A percentile compares a stretch with the other conserved stretches of the same genome.
phyloP scores from a whole-genome alignment of 2,888 invertebrate species.

The Agapostemon virescens region DNA sequence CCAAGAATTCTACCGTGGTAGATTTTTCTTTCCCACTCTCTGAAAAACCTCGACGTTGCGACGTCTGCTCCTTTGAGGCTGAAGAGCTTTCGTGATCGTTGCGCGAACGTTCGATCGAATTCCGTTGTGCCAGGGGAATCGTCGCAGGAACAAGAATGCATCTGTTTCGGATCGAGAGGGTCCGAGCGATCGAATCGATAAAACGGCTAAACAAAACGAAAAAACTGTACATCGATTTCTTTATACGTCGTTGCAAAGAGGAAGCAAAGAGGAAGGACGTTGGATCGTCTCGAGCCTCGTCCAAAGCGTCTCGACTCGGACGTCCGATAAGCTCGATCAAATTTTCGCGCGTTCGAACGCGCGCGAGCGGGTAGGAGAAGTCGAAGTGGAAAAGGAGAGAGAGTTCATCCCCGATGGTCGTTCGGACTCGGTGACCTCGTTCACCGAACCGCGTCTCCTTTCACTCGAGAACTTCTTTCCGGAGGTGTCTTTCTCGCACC shows the following conservation, averaged over 20 bases:
- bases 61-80: slow-evolving; percentile 1
- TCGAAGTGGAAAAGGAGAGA: slow-evolving; percentile 51
- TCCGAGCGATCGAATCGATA: background rate
- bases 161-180: background rate
- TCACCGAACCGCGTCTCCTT: slow-evolving; percentile 76
- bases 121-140: background rate
- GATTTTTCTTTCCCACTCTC: no score
- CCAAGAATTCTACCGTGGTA: background rate
- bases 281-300: no score
- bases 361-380: slow-evolving; percentile 19
- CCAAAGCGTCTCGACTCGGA: no score
- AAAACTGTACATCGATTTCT: no score
- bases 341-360: background rate
- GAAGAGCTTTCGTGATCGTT: background rate
- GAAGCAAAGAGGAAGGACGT: no score
- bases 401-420: slow-evolving; percentile 58
- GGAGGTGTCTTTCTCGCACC: slow-evolving; percentile 68
- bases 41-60: no score
- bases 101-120: no score
- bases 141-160: background rate
- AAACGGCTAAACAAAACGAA: no score
- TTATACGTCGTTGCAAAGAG: no score
- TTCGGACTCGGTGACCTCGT: slow-evolving; percentile 73
- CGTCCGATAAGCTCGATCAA: background rate
- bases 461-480: slow-evolving; percentile 78